phyloP scores from a whole-genome alignment of 2,888 invertebrate genomes.

The Dione juno region DNA sequence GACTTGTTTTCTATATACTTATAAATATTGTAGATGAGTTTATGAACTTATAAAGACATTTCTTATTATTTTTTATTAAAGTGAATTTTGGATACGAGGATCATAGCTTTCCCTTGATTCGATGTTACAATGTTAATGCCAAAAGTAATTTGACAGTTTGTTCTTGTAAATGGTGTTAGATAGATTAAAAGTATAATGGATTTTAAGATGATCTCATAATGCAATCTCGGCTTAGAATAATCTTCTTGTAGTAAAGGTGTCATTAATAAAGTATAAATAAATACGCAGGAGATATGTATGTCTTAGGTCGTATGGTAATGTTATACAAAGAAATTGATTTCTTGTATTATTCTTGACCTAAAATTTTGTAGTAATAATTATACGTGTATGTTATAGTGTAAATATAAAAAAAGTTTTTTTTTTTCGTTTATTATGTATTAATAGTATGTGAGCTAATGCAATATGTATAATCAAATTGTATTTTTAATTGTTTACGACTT shows the following conservation, averaged over 20 bases:
- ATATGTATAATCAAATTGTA: conserved; percentile 24
- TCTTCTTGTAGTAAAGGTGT: conserved; percentile 35
- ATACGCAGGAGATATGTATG: conserved; percentile 59
- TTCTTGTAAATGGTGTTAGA: conserved; percentile 44
- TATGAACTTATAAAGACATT: background rate
- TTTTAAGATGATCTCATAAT: conserved; percentile 71
- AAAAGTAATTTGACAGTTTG: conserved; percentile 47
- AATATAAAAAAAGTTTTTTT: conserved; percentile 33
- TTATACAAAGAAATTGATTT: conserved; percentile 14
- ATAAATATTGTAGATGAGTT: background rate
- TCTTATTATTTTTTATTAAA: background rate
- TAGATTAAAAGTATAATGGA: conserved; percentile 44
- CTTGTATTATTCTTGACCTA: conserved; percentile 31
- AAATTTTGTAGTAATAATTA: conserved; percentile 34
- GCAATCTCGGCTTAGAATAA: conserved; percentile 62
- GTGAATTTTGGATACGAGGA: background rate
- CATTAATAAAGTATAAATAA: conserved; percentile 37
- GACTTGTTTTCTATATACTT: background rate
- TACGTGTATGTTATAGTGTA: conserved; percentile 31
- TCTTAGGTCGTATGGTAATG: conserved; percentile 38
- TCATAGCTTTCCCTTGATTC: conserved; percentile 38
- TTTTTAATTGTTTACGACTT: conserved; percentile 15
- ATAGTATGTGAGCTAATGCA: conserved; percentile 30
- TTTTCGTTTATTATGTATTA: conserved; percentile 31
- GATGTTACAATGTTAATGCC: conserved; percentile 69